Conservation (phyloP, 2,888 invertebrate genomes). For the Chromoteleia sp. region DNA sequence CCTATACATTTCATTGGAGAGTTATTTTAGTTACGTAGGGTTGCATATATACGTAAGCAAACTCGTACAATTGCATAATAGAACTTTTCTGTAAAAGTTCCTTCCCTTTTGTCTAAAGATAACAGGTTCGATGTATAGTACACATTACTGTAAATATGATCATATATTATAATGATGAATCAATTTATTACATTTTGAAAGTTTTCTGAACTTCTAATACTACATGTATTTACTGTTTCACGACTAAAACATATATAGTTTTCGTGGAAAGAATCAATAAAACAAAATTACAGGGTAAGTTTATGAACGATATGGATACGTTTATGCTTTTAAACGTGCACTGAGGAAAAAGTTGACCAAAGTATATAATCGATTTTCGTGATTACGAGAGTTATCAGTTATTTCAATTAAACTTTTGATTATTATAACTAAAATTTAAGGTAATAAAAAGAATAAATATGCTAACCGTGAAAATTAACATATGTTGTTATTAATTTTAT, state of each 20-base stretch:
- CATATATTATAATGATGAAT: neutral
- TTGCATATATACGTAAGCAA: no score
- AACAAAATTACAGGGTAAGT: neutral
- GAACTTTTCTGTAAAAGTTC: neutral
- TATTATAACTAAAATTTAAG: no score
- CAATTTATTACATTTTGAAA: neutral
- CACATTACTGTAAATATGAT: neutral
- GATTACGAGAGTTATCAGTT: no score
- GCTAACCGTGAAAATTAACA: no score
- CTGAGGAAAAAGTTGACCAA: no score
- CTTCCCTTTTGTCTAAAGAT: neutral
- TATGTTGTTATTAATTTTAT: no score
- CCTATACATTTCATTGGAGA: no score
- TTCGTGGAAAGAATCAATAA: neutral
- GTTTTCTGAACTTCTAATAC: neutral
- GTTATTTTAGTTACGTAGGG: no score
- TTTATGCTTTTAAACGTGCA: no score
- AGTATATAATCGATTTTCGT: no score
- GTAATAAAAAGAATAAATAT: no score
- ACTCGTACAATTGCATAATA: neutral
- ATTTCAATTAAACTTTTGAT: no score
- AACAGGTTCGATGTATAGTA: neutral
- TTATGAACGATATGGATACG: neutral
- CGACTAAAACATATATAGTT: neutral
- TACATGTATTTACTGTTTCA: neutral